Conservation (phyloP, 2,113 vertebrate genomes). For the Morphnarchus princeps region DNA sequence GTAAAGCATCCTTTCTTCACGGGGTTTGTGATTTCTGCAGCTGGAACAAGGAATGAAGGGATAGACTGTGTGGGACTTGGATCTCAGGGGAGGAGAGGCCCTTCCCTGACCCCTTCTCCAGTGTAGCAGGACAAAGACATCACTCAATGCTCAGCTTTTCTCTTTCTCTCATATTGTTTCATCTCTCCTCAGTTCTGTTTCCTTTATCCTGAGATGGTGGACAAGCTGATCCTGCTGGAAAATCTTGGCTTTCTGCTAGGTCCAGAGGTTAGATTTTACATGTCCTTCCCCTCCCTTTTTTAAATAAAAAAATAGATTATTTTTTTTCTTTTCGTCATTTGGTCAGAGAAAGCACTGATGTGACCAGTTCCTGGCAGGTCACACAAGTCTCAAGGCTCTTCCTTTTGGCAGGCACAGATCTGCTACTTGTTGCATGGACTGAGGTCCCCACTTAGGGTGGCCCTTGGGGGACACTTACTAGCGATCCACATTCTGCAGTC, state of each 20-base stretch:
- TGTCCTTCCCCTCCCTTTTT: not conserved
- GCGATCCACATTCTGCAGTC: not conserved
- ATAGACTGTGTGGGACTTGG: not conserved
- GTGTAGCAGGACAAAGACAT: not conserved
- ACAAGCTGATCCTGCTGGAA: slow-evolving; percentile 84
- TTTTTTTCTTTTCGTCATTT: not conserved
- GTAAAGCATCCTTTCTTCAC: not conserved
- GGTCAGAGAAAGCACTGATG: not conserved
- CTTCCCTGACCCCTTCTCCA: not conserved
- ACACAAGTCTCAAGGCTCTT: not conserved
- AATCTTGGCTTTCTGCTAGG: slow-evolving; percentile 72
- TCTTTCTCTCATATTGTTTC: not conserved
- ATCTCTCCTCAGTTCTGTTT: slow-evolving; percentile 78
- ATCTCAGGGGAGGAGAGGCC: not conserved
- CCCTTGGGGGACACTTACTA: not conserved
- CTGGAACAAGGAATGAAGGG: not conserved
- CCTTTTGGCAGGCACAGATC: not conserved
- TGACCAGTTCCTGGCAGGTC: not conserved
- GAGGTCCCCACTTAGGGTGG: not conserved
- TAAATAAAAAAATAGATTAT: not conserved
- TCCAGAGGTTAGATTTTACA: slow-evolving; percentile 36
- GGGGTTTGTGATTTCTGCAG: not conserved
- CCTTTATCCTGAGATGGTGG: slow-evolving; percentile 89
- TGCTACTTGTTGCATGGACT: not conserved
- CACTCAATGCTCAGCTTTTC: not conserved